Evolutionary conservation across 2,113 vertebrate species (phyloP), one percentile per base, ranked within the genome.

Genomic region (Bos taurus): DNA sequence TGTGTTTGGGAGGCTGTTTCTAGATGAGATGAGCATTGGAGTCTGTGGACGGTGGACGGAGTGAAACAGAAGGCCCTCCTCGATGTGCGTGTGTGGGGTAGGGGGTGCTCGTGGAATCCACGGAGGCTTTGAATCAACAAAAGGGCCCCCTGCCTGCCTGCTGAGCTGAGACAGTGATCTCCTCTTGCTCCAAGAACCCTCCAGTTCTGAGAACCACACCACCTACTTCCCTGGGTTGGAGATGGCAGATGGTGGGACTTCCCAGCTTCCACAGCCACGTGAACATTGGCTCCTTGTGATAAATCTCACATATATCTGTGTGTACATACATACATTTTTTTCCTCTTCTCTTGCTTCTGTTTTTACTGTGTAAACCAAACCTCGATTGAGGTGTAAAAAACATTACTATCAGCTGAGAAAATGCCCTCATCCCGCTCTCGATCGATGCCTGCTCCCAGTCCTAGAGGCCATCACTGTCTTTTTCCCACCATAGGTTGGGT

Each of bases 1-100:
- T 48, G 13, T 67, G n/a, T 62, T 48, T 25, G n/a, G 25, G 59
- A 64, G 90, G n/a, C 25, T 33, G 48, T 92, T 84, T 92, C 60
- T 62, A 43, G n/a, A 25, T 17, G 60, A 71, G 60, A 56, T 43
- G 21, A 11, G 59, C n/a, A 7, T 13, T 54, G 23, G 13, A 26
- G 64, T 10, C 5, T 2, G 64, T 36, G n/a, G n/a, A n/a, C 1
- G 0, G 19, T 43, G 80, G 59, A 33, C 3, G 23, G 48, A 92
- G 50, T 12, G 54, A 56, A 54, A 62, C n/a, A 54, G 12, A n/a
- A 11, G n/a, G 26, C n/a, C n/a, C n/a, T 67, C 48, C n/a, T 23
- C 0, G 14, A 26, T 16, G n/a, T 92, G 36, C 14, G 36, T 74
- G 36, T 14, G 5, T 0, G n/a, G 48, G n/a, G 7, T 10, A n/a